Evolutionary conservation across 2,888 invertebrate species (phyloP), one percentile per base, ranked within the genome.

Genomic region (Melieria crassipennis): DNA sequence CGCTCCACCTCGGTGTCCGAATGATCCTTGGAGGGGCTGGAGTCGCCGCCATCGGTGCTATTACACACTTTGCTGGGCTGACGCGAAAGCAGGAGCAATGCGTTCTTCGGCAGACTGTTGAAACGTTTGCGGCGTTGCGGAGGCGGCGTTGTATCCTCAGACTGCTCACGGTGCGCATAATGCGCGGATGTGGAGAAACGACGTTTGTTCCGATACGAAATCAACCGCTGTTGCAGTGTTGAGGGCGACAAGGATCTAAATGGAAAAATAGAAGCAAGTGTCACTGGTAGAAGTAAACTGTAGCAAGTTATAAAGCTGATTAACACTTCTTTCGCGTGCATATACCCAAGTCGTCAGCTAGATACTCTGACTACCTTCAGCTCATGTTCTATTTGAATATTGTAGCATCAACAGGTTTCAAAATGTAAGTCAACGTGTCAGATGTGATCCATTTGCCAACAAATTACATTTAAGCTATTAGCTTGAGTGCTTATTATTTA

Each of bases 61-160:
- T 5, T 65, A 3, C 63, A 55, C 4, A 69, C 7, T 16, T 70
- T 57, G 47, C 70, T 73, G 73, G 81, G 47, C 74, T 80, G 48
- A 68, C 75, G 72, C 43, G 75, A 78, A 11, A 81, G 77, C 16
- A 70, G 74, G 6, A 75, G 50, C 13, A 79, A 52, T 9, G 79
- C 80, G 71, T 84, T 84, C 71, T 84, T 83, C 11, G 87, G 86
- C 69, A 86, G 76, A 66, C 87, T 87, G 56, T 84, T 82, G 73
- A 80, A 83, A 1, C 86, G 82, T 46, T 80, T 82, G 30, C 83
- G 80, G 7, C 75, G 75, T 6, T 78, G 73, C 3, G 79, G 71
- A 11, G 79, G 71, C 5, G 80, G 78, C 1, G 80, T 30, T 30
- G 30, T 79, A 9, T 78, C 79, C 7, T 74, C 78, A 4, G 75